Percentiles rank a stretch among this genome's conserved stretches.
Conservation (phyloP, 2,113 vertebrate species). For the Collichthys lucidus region DNA sequence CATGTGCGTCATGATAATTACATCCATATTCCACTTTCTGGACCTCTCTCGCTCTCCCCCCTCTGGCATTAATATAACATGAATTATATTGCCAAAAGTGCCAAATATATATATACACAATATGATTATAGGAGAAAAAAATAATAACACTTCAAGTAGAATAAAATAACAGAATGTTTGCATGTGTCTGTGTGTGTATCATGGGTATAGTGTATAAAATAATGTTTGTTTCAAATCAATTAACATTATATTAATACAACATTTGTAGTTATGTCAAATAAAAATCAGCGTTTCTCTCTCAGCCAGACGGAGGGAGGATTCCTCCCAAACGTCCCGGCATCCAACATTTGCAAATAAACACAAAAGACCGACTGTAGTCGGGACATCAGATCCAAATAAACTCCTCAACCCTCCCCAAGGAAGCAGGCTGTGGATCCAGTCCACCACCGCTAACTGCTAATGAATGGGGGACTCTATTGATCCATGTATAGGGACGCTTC, state of each 20-base stretch:
- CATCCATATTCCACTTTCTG: constrained; percentile 46
- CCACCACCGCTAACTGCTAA: constrained; percentile 16
- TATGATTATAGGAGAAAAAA: too few species aligned
- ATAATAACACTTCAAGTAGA: too few species aligned
- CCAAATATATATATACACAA: too few species aligned
- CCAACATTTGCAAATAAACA: constrained; percentile 52
- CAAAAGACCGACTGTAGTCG: constrained; percentile 26
- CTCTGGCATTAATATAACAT: too few species aligned
- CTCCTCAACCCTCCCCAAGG: constrained; percentile 17
- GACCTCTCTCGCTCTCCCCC: constrained; percentile 12
- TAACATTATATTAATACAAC: too few species aligned
- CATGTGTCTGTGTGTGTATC: too few species aligned
- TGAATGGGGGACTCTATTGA: not conserved
- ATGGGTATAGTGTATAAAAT: too few species aligned
- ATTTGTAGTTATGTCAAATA: too few species aligned
- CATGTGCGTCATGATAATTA: constrained; percentile 61
- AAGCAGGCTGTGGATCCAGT: constrained; percentile 1
- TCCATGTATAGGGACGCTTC: not conserved
- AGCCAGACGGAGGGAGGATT: constrained; percentile 35
- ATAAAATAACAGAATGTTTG: too few species aligned
- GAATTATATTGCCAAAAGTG: too few species aligned
- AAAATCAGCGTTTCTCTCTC: too few species aligned
- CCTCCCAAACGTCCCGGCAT: constrained; percentile 44
- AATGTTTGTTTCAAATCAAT: too few species aligned
- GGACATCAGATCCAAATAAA: constrained; percentile 37